Conservation (phyloP, 2,113 vertebrate species). For the Pseudorectes ferrugineus region DNA sequence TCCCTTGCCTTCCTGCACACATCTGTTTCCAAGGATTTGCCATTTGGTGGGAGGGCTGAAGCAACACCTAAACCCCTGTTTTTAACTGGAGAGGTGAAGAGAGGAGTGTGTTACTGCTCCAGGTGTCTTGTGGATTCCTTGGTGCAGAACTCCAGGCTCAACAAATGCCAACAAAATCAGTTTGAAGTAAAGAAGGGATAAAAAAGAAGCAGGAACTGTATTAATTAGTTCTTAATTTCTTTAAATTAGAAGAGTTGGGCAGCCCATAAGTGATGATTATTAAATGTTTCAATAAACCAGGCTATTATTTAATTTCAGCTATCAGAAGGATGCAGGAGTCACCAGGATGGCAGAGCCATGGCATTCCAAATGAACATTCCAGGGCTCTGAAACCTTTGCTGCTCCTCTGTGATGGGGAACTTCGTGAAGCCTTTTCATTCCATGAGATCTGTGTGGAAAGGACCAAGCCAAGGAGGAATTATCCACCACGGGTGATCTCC, state of each 20-base stretch:
- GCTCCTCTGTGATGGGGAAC: rapidly evolving
- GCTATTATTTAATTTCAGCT: not conserved
- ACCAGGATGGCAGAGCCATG: not conserved
- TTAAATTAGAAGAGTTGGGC: not conserved
- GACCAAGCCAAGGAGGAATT: not conserved
- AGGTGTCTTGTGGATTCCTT: not conserved
- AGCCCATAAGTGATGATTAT: not conserved
- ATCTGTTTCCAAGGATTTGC: not conserved
- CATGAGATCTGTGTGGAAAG: not conserved
- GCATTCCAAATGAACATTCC: not conserved
- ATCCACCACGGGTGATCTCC: not conserved
- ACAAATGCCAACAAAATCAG: not conserved
- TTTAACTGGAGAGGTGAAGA: not conserved
- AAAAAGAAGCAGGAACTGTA: not conserved
- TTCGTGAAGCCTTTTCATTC: not conserved
- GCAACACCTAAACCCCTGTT: not conserved
- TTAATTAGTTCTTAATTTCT: too few species aligned
- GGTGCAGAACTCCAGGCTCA: not conserved
- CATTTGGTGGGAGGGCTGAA: not conserved
- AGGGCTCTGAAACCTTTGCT: not conserved
- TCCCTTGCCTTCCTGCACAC: not conserved
- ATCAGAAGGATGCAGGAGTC: not conserved
- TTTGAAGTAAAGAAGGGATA: not conserved
- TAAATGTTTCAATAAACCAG: not conserved
- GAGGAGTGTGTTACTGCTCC: not conserved